Percentiles rank a stretch among this genome's conserved stretches.
phyloP scores from a whole-genome alignment of 2,797 vertebrate species.

The Onychomys leucogaster region DNA sequence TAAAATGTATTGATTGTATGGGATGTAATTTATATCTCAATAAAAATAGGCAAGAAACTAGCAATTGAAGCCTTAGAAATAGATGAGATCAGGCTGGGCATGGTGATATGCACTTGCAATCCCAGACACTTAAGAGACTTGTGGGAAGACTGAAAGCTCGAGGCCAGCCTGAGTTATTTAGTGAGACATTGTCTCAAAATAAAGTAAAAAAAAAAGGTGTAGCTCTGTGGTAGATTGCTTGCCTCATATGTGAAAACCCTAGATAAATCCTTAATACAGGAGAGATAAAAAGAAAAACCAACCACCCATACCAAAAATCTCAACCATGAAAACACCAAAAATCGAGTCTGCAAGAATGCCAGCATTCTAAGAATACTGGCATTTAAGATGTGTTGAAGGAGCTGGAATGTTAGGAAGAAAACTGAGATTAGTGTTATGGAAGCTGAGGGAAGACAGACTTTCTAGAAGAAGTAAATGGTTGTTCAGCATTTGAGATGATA shows the following conservation, averaged over 20 bases:
- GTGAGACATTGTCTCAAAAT: background rate
- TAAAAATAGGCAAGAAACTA: background rate
- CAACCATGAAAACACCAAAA: background rate
- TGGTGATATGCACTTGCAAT: background rate
- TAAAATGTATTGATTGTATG: conserved; percentile 13
- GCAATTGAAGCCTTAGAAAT: conserved; percentile 6
- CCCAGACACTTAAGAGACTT: background rate
- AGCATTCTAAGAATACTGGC: conserved; percentile 22
- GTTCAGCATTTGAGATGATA: background rate
- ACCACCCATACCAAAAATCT: background rate
- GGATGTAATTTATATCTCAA: background rate
- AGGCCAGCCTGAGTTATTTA: background rate
- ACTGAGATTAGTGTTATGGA: background rate
- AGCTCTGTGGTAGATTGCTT: background rate
- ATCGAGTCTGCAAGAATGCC: background rate
- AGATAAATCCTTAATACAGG: background rate
- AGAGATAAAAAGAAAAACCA: background rate
- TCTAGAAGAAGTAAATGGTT: background rate
- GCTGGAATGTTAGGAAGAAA: conserved; percentile 22
- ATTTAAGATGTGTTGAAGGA: background rate
- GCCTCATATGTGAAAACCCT: background rate
- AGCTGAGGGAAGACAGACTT: conserved; percentile 34
- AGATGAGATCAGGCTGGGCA: background rate
- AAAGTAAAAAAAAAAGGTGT: background rate
- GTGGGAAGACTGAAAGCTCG: background rate